Base-by-base conservation (phyloP, 2,888 invertebrate genomes). In the Hyles lineata region DNA sequence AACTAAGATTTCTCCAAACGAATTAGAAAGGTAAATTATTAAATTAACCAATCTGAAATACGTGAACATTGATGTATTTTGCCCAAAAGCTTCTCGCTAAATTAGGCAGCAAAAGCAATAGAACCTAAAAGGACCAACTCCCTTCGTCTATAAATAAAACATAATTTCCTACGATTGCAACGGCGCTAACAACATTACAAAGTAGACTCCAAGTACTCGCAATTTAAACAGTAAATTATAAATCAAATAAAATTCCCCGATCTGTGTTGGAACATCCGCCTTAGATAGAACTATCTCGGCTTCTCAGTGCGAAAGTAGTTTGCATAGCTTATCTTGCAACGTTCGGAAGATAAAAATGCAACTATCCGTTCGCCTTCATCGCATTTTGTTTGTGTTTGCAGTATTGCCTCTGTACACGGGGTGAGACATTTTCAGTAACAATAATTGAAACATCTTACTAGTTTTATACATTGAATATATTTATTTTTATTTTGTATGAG, bases 151-250 rank as follows among this genome's bases (percentile, higher is more conserved):
- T 17, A n/a, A 55, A 55, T n/a, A 17, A 15, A 55, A 55, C 55
- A 55, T 0, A 19, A 55, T 55, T n/a, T 55, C 55, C n/a, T 17
- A 55, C n/a, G 17, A 17, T 55, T 55, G 55, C n/a, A 7, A 55
- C n/a, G 19, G 55, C n/a, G n/a, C 7, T 55, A 55, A 55, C n/a
- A n/a, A 55, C n/a, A 19, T 55, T 55, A 11, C 29, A 43, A 43
- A 62, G n/a, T 62, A 43, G 32, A 35, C 21, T 50, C 50, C 2
- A 32, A 67, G 43, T n/a, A 5, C 43, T 50, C 82, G 83, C 85
- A 86, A 90, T 91, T 90, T 90, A 88, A 90, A 91, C 90, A 88
- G 85, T 88, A 90, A 90, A 90, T 90, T 90, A 86, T 86, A 88
- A 89, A 87, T 84, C 87, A 90, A 90, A 91, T 88, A 88, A 83